Evolutionary conservation across 2,113 vertebrate genomes (phyloP).

Genomic region (Polypterus senegalus): DNA sequence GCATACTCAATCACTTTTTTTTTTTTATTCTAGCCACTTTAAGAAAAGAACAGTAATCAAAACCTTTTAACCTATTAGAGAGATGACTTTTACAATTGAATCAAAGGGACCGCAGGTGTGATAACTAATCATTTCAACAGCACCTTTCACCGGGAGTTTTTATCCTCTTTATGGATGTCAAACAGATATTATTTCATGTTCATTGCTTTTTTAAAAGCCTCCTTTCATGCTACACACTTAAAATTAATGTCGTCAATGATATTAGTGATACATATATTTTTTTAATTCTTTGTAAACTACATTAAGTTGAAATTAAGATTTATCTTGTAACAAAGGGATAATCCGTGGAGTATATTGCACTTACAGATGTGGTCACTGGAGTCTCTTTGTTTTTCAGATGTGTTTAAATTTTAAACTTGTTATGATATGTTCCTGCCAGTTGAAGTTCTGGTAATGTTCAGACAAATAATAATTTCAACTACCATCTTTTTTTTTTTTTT

Average conservation of each 20-base stretch:
- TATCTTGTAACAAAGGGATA: constrained; percentile 62
- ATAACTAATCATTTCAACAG: constrained; percentile 97
- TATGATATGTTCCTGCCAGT: constrained; percentile 36
- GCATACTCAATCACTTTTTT: constrained; percentile 90
- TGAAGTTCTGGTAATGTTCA: too few species aligned
- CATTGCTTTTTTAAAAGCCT: constrained; percentile 78
- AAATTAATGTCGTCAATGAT: constrained; percentile 53
- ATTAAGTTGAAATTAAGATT: constrained; percentile 57
- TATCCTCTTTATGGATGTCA: constrained; percentile 66
- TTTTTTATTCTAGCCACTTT: constrained; percentile 77
- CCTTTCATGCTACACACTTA: constrained; percentile 42
- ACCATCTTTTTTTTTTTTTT: constrained; percentile 16
- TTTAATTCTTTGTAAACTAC: constrained; percentile 50
- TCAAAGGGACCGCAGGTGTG: constrained; percentile 98
- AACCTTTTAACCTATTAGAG: constrained; percentile 99
- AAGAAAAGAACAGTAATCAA: constrained; percentile 97
- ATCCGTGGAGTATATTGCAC: constrained; percentile 61
- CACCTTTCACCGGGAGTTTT: constrained; percentile 83
- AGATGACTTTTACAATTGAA: constrained; percentile 98
- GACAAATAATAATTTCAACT: too few species aligned
- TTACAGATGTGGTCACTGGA: constrained; percentile 63
- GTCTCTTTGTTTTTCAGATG: constrained; percentile 68
- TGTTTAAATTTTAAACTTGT: constrained; percentile 67
- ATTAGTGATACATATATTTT: constrained; percentile 40
- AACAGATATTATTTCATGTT: constrained; percentile 94